Percentiles rank a stretch among this genome's conserved stretches.
Evolutionary conservation across 1,140 invertebrate genomes (phyloP).

Genomic region (Himalopsyche phryganea): DNA sequence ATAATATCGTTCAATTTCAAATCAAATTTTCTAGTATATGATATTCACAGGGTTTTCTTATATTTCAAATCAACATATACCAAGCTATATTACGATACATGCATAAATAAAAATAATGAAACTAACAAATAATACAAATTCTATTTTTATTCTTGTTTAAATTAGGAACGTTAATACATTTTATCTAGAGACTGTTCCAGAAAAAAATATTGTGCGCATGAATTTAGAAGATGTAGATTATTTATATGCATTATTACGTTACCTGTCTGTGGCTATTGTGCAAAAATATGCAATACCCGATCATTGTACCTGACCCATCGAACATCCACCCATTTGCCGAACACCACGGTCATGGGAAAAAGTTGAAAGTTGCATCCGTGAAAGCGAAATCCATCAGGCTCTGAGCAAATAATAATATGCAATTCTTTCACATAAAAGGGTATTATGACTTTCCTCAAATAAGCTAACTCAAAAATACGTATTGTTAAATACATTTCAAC

Average conservation of each 20-base stretch:
- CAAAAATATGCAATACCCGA: neutral
- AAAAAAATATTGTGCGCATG: neutral
- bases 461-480: neutral
- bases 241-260: constrained; percentile 13
- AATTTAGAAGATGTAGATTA: constrained; percentile 4
- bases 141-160: too few species aligned
- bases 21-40: too few species aligned
- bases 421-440: constrained; percentile 17
- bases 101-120: too few species aligned
- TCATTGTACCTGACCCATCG: constrained; percentile 1
- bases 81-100: too few species aligned
- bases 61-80: too few species aligned
- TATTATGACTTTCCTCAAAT: constrained; percentile 21
- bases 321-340: neutral
- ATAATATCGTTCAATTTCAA: too few species aligned
- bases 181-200: neutral
- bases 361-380: neutral
- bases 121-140: too few species aligned
- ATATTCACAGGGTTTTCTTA: too few species aligned
- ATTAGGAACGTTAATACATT: too few species aligned
- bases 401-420: constrained; percentile 22
- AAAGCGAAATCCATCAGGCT: constrained; percentile 5
- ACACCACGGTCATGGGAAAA: constrained; percentile 18
- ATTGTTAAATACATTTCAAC: constrained; percentile 9
- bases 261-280: constrained; percentile 6